A percentile compares a stretch with the other conserved stretches of the same genome.
These are phyloP conservation scores for Callithrix jacchus DNA, from an alignment of 2,113 vertebrate species.

Conservation along the genomic window DNA sequence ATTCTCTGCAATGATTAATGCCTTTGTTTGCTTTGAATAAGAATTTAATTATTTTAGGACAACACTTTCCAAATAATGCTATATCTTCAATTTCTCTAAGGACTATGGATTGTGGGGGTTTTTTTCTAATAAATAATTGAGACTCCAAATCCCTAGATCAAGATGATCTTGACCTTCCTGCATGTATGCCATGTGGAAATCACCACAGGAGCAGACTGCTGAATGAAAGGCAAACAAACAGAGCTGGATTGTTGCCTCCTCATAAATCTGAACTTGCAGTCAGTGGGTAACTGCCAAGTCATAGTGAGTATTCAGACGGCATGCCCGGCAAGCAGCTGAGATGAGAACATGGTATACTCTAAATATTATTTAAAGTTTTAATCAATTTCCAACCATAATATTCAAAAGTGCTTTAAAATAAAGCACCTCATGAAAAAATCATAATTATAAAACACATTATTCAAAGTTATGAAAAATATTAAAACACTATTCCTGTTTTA, in stretches of 20 bases:
- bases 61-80: background rate
- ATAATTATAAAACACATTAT: background rate
- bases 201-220: constrained; percentile 59
- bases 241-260: constrained; percentile 57
- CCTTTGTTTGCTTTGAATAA: background rate
- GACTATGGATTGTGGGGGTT: background rate
- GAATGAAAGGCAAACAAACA: constrained; percentile 69
- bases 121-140: constrained; percentile 30
- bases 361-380: constrained; percentile 49
- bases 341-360: background rate
- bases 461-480: background rate
- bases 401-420: background rate
- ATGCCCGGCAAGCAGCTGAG: constrained; percentile 25
- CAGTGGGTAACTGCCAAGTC: constrained; percentile 61
- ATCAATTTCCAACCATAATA: background rate
- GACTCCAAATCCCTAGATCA: constrained; percentile 31
- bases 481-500: background rate
- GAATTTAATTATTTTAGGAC: background rate
- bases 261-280: constrained; percentile 66
- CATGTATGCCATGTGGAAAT: constrained; percentile 66
- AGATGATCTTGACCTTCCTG: constrained; percentile 68
- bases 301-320: constrained; percentile 15
- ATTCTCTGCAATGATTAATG: background rate
- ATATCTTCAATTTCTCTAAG: background rate
- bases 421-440: background rate